Base-by-base conservation (phyloP, 2,797 vertebrate species). In the Anguilla megastoma region DNA sequence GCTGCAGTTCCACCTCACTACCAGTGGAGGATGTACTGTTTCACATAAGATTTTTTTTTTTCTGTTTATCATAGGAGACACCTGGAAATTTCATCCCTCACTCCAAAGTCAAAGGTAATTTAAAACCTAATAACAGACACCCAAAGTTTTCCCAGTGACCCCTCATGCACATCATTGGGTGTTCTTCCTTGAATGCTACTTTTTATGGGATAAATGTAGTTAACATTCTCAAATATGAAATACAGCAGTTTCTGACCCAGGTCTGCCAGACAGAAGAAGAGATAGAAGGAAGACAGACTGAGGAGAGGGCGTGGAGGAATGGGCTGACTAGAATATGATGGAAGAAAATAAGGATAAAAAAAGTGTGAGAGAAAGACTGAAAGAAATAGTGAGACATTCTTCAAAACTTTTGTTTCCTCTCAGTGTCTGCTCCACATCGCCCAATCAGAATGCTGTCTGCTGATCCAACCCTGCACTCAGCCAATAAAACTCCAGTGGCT, bases 11-110 rank as follows among this genome's bases (percentile, higher is more conserved):
- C 83, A 36, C 66, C 12, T 4, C 8, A 12, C 48, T 50, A 10
- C 8, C 48, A 30, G 63, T 36, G 21, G 69, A 50, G 50, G 7
- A 66, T 85, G 30, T 30, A 63, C 69, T 79, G 52, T 71, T 79
- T n/a, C 14, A 54, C 52, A 76, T 16, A 18, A 85, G 52, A 45
- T 45, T 27, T 85, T 33, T 0, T 0, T 56, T 2, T 10, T 58
- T 6, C 84, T 87, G 79, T 66, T 56, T 89, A 12, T 91, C 91
- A 79, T 91, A 95, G 95, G 93, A 95, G 93, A 84, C 87, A 33
- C 90, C 84, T 27, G 56, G 14, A 0, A 9, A 21, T 63, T 52
- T 24, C n/a, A n/a, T 14, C 18, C 0, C 16, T 41, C 87, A 76
- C 48, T 69, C 84, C 30, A 80, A 12, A 85, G 45, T 69, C 48